phyloP scores from a whole-genome alignment of 2,113 vertebrate species.

The Pituophis catenifer region DNA sequence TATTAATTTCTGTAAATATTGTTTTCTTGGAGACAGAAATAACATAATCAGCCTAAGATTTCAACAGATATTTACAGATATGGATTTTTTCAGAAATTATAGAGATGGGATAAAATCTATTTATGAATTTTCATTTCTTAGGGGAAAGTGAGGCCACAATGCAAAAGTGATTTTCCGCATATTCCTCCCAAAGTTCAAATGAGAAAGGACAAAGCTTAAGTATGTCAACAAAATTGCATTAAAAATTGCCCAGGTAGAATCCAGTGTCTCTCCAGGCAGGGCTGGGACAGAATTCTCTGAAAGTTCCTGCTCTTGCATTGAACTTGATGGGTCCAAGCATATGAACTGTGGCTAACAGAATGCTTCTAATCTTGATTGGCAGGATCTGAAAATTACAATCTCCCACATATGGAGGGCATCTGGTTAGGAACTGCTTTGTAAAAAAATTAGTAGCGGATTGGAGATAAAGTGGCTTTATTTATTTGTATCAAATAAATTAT shows the following conservation, averaged over 20 bases:
- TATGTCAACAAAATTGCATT: not conserved
- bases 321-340: not conserved
- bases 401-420: not conserved
- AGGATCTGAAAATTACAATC: not conserved
- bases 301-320: not conserved
- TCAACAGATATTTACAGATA: not conserved
- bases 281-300: not conserved
- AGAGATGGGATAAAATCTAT: not conserved
- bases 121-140: not conserved
- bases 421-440: not conserved
- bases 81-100: not conserved
- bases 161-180: not conserved
- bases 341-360: not conserved
- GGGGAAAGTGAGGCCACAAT: not conserved
- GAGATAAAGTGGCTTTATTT: not conserved
- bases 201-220: not conserved
- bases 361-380: not conserved
- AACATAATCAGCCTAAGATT: not conserved
- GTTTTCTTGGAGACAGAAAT: not conserved
- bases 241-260: not conserved
- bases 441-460: not conserved
- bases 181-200: not conserved
- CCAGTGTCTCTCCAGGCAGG: not conserved
- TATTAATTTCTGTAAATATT: not conserved
- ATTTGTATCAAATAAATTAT: not conserved